phyloP scores from a whole-genome alignment of 2,888 invertebrate species.

The Drosophila macrospina region DNA sequence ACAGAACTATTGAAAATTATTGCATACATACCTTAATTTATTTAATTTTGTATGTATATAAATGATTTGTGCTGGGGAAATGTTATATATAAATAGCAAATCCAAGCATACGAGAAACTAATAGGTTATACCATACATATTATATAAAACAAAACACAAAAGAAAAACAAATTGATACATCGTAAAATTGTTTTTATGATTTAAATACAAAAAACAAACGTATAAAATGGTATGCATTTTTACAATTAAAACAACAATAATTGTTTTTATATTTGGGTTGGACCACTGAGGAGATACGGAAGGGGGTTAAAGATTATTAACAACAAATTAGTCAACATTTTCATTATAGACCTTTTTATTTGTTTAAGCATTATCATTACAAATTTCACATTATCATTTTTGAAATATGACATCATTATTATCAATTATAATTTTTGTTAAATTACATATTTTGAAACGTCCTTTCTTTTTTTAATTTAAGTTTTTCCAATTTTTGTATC shows the following conservation, averaged over 20 bases:
- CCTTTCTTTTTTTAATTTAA: slow-evolving; percentile 14
- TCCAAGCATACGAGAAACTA: slow-evolving; percentile 72
- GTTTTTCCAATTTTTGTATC: slow-evolving; percentile 44
- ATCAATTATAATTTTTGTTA: slow-evolving; percentile 39
- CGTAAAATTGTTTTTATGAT: slow-evolving; percentile 81
- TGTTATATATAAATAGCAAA: slow-evolving; percentile 68
- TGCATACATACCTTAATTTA: slow-evolving; percentile 74
- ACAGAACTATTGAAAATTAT: slow-evolving; percentile 49
- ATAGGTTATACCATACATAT: slow-evolving; percentile 77
- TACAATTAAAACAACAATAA: slow-evolving; percentile 52
- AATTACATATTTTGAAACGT: slow-evolving; percentile 62
- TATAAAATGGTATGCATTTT: slow-evolving; percentile 68
- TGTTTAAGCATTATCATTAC: slow-evolving; percentile 69
- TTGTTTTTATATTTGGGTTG: slow-evolving; percentile 28
- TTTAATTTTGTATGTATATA: slow-evolving; percentile 74
- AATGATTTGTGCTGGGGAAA: slow-evolving; percentile 60
- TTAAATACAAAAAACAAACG: slow-evolving; percentile 61
- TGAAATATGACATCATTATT: slow-evolving; percentile 51
- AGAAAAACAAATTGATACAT: slow-evolving; percentile 68
- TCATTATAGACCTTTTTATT: slow-evolving; percentile 55
- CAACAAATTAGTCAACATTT: slow-evolving; percentile 23
- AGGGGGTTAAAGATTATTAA: background rate
- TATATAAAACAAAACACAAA: slow-evolving; percentile 60
- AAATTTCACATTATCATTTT: slow-evolving; percentile 59
- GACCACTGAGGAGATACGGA: background rate